phyloP scores from a whole-genome alignment of 2,113 vertebrate species.

The Aspiorhynchus laticeps region DNA sequence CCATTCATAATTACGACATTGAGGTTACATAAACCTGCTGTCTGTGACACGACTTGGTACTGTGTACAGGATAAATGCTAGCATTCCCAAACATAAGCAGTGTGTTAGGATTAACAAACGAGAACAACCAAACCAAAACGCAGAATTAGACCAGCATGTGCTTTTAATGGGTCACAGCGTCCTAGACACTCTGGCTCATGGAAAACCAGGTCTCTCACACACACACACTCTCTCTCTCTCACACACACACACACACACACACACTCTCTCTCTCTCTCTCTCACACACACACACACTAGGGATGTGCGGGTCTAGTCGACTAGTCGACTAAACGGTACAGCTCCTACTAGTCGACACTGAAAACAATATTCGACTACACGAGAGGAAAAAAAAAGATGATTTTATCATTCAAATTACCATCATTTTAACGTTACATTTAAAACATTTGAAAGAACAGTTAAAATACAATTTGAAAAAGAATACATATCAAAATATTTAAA shows the following conservation, averaged over 20 bases:
- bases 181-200: slow-evolving; percentile 32
- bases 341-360: too few species aligned
- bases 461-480: too few species aligned
- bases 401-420: too few species aligned
- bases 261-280: too few species aligned
- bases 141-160: slow-evolving; percentile 20
- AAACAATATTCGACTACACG: too few species aligned
- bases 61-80: background rate
- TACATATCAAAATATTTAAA: too few species aligned
- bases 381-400: too few species aligned
- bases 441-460: too few species aligned
- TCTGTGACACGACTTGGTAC: background rate
- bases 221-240: too few species aligned
- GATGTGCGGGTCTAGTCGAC: too few species aligned
- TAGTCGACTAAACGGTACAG: too few species aligned
- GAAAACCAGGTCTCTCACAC: slow-evolving; percentile 52
- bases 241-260: slow-evolving; percentile 38
- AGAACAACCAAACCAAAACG: slow-evolving; percentile 43
- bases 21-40: background rate
- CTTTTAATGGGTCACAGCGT: slow-evolving; percentile 50
- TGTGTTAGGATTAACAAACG: background rate
- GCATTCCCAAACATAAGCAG: background rate
- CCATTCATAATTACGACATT: background rate
- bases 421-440: too few species aligned
- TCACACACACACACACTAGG: slow-evolving; percentile 32